Base-by-base conservation (phyloP, 2,113 vertebrate genomes). In the Mesoclemmys tuberculata region DNA sequence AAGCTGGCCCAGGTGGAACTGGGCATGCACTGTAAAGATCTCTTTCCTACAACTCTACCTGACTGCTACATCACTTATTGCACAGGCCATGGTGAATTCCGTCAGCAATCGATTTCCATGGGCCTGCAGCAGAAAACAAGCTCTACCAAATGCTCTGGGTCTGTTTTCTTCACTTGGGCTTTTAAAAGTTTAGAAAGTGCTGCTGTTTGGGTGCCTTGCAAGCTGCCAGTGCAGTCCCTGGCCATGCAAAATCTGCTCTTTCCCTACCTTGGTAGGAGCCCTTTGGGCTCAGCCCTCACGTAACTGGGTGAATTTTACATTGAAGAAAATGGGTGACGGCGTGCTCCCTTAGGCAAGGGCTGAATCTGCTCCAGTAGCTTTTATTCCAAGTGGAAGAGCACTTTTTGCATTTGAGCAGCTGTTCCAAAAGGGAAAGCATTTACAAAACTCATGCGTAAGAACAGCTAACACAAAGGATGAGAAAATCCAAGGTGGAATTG, bases 281-380 rank as follows among this genome's bases (percentile, higher is more conserved):
- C 19, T 64, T 35, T 64, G 14, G 31, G 61, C 16, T 35, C 35
- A 71, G 64, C n/a, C 64, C 19, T 38, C 64, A 21, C 4, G 4
- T 71, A 38, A 71, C 18, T 10, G 35, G 18, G 64, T 71, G 35
- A n/a, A 71, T 38, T 35, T 27, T 58, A 26, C 56, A 58, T 9
- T 29, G 9, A 3, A 58, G 56, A 58, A 5, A 27, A 5, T 10
- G 56, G 79, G 44, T 2, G 38, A 77, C 0, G 1, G 1, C n/a
- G n/a, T n/a, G 48, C 48, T 38, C 51, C 77, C 52, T 46, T 68
- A 41, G 19, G 85, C 31, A 1, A 0, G 10, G 51, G n/a, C 75
- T 71, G 9, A 68, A 75, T 24, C 64, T 1, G 27, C 4, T 52
- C 24, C 83, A 80, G 56, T 29, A 61, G 56, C 0, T 35, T 19